Conservation (phyloP, 2,888 invertebrate species). For the Steinernema carpocapsae region DNA sequence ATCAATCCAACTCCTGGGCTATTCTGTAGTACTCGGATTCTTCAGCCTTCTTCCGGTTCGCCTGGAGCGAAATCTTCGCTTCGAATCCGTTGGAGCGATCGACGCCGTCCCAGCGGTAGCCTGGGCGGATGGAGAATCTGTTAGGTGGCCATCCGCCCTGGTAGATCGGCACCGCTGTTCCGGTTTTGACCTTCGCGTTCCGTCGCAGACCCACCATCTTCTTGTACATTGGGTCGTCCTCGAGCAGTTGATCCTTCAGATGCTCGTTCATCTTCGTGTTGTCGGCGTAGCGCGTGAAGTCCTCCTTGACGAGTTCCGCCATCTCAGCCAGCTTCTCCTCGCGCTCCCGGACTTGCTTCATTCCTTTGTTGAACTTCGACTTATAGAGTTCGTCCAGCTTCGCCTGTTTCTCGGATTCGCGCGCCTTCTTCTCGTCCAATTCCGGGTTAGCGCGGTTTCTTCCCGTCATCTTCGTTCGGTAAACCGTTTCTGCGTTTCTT, state of each 20-base stretch:
- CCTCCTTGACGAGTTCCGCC: constrained; percentile 85
- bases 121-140: constrained; percentile 87
- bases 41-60: constrained; percentile 55
- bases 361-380: constrained; percentile 59
- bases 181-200: constrained; percentile 72
- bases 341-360: constrained; percentile 70
- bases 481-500: constrained; percentile 53
- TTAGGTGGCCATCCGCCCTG: constrained; percentile 83
- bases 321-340: constrained; percentile 78
- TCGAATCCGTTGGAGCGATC: constrained; percentile 96
- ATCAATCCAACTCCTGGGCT: constrained; percentile 33
- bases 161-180: constrained; percentile 74
- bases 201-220: constrained; percentile 76
- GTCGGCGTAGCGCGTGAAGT: constrained; percentile 85
- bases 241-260: constrained; percentile 74
- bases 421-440: constrained; percentile 55
- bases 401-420: constrained; percentile 61
- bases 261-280: constrained; percentile 85
- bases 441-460: constrained; percentile 46
- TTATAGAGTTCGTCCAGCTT: constrained; percentile 66
- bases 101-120: constrained; percentile 97
- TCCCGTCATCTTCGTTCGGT: constrained; percentile 49
- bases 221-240: constrained; percentile 89
- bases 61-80: constrained; percentile 75
- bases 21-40: constrained; percentile 54